Percentiles rank a stretch among this genome's conserved stretches.
Conservation (phyloP, 2,797 vertebrate species). For the Hylomyscus alleni region DNA sequence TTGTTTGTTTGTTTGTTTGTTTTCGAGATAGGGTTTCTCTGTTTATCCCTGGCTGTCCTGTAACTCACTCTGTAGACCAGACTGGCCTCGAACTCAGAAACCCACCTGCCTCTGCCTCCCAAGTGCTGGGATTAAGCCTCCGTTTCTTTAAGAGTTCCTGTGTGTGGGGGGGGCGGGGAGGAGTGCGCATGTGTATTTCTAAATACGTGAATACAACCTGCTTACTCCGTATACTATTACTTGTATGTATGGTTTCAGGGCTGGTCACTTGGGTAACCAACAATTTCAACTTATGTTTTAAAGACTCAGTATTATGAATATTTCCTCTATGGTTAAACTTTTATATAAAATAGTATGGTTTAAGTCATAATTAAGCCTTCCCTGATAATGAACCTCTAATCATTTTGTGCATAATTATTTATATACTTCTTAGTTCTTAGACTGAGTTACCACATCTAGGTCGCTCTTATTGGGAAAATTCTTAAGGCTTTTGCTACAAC, state of each 20-base stretch:
- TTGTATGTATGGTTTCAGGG: not conserved
- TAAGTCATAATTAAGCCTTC: slow-evolving; percentile 24
- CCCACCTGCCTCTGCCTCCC: no score
- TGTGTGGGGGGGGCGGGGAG: no score
- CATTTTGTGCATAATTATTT: not conserved
- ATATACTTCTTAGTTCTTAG: slow-evolving; percentile 52
- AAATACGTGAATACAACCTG: not conserved
- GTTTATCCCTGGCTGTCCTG: no score
- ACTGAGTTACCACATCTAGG: not conserved
- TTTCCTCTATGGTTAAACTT: slow-evolving; percentile 50
- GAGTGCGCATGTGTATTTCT: no score
- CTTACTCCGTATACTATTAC: not conserved
- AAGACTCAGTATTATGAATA: not conserved
- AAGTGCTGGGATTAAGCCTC: no score
- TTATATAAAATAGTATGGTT: not conserved
- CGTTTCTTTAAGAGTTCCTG: not conserved
- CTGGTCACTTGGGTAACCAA: not conserved
- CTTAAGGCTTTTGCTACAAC: not conserved
- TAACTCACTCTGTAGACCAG: no score
- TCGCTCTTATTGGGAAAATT: slow-evolving; percentile 25
- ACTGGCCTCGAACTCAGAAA: no score
- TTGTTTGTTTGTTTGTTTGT: no score
- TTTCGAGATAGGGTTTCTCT: no score
- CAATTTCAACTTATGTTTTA: not conserved
- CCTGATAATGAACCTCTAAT: not conserved